A percentile compares a stretch with the other conserved stretches of the same genome.
phyloP scores from a whole-genome alignment of 2,113 vertebrate genomes.

The Lophotis ruficrista region DNA sequence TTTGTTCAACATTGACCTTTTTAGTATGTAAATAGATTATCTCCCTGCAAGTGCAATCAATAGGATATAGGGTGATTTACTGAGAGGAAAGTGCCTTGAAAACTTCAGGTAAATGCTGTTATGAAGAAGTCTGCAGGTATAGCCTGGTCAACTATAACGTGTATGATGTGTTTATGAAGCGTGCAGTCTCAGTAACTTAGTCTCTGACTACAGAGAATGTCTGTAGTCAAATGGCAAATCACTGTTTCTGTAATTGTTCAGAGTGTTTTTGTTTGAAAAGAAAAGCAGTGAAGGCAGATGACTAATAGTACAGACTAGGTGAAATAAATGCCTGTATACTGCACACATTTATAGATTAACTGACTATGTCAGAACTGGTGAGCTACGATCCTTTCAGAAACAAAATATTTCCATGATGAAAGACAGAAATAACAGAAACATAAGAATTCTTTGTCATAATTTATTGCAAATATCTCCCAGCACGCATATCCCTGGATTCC shows the following conservation, averaged over 20 bases:
- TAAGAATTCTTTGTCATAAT: background rate
- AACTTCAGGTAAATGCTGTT: background rate
- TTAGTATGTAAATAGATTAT: constrained; percentile 70
- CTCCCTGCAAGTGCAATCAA: background rate
- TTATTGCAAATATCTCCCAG: background rate
- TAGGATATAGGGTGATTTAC: background rate
- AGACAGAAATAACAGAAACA: background rate
- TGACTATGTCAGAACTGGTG: background rate
- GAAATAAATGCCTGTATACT: background rate
- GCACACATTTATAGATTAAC: background rate
- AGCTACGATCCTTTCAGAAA: background rate
- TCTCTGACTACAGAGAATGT: background rate
- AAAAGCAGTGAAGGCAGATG: background rate
- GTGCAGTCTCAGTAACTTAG: background rate
- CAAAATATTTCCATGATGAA: background rate
- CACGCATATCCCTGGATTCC: background rate
- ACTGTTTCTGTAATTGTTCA: background rate
- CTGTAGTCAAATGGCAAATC: background rate
- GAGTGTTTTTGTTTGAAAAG: background rate
- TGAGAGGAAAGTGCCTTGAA: background rate
- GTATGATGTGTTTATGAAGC: background rate
- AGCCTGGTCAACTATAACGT: background rate
- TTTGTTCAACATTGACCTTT: constrained; percentile 62
- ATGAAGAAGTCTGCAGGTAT: background rate
- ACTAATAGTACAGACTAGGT: background rate